A percentile compares a stretch with the other conserved stretches of the same genome.
These are phyloP conservation scores for Pachycephala philippinensis DNA, from an alignment of 2,113 vertebrate species.

Conservation along the genomic window DNA sequence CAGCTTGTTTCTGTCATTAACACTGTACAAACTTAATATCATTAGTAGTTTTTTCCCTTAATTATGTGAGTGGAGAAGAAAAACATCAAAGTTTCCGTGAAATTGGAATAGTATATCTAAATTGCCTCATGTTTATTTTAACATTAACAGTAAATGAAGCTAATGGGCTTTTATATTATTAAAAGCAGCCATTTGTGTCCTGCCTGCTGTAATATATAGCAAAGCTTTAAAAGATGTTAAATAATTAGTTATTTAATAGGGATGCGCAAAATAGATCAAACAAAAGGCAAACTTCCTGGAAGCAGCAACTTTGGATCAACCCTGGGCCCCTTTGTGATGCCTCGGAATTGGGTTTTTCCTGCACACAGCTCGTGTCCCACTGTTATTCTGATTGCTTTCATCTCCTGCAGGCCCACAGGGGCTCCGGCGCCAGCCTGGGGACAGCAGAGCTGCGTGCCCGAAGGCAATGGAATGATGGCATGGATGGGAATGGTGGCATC, in stretches of 20 bases:
- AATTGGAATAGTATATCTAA: constrained; percentile 87
- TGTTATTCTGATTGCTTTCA: constrained; percentile 58
- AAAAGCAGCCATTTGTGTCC: constrained; percentile 84
- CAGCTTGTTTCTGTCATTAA: constrained; percentile 84
- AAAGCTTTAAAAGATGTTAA: constrained; percentile 82
- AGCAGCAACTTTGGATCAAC: not conserved
- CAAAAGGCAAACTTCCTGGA: constrained; percentile 53
- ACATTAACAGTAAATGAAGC: constrained; percentile 88
- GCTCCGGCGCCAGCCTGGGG: not conserved
- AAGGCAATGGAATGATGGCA: not conserved
- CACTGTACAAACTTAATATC: constrained; percentile 87
- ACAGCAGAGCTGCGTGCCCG: not conserved
- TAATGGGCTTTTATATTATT: constrained; percentile 87
- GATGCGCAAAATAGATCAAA: constrained; percentile 74
- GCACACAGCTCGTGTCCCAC: not conserved
- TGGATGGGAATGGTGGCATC: rapidly evolving
- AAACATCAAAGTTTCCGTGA: constrained; percentile 87
- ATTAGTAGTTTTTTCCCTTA: constrained; percentile 87
- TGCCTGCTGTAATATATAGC: constrained; percentile 76
- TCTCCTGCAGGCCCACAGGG: constrained; percentile 52
- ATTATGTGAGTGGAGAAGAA: constrained; percentile 86
- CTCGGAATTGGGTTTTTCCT: not conserved
- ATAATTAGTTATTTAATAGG: constrained; percentile 86
- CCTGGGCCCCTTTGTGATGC: not conserved
- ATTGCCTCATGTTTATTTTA: constrained; percentile 89